Evolutionary conservation across 2,113 vertebrate species (phyloP), one percentile per base, ranked within the genome.

Genomic region (Leptodactylus fuscus): DNA sequence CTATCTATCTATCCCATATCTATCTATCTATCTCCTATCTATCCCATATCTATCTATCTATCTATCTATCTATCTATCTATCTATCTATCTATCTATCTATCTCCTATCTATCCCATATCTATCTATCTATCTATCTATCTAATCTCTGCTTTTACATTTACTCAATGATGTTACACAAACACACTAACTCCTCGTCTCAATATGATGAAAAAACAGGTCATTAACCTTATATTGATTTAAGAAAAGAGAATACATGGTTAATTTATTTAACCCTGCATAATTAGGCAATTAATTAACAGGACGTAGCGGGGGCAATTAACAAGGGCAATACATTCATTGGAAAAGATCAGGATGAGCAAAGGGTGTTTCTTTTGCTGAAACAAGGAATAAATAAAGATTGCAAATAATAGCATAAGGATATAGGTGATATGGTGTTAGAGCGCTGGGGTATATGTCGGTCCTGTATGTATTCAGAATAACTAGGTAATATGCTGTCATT

Each of bases 211-310:
- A 55, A 32, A 36, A 27, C 32, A 32, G 20, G 46, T n/a, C 20
- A 78, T 78, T 58, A 22, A 78, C 51, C 75, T 55, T 78, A 6
- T 58, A 78, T 78, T 58, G 75, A 78, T 78, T 53, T 78, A 38
- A 22, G 29, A 6, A 55, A 55, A 78, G 75, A 55, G 29, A 53
- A 55, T 58, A 16, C 75, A 78, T 78, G 51, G 49, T 78, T 78
- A 18, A 55, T 78, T 36, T 36, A 55, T 55, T 55, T 78, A 78
- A 38, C 32, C 75, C 11, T 55, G 75, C 10, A 78, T 55, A 78
- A 55, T 78, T 38, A 29, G 24, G n/a, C 49, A 36, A 55, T 38
- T 55, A 36, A 78, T 78, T 78, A 49, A 48, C 3, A 11, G 7
- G 44, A 18, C 29, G 29, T 4, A 77, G 13, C 20, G 48, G 2